A percentile compares a stretch with the other conserved stretches of the same genome.
Evolutionary conservation across 2,113 vertebrate species (phyloP).

Genomic region (Sinocyclocheilus maitianheensis): DNA sequence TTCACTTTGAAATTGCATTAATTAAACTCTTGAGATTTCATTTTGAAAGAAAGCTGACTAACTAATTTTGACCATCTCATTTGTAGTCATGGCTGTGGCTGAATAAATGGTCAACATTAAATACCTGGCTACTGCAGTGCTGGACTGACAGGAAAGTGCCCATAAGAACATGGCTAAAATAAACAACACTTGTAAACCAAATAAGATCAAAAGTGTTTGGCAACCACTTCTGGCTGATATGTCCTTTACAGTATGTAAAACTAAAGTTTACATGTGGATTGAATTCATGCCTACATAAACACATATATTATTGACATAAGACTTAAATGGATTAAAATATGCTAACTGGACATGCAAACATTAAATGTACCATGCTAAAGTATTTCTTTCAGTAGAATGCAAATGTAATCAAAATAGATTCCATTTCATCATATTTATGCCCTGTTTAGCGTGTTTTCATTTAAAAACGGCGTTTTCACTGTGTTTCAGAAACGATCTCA

Average conservation of each 20-base stretch:
- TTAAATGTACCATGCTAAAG: not conserved
- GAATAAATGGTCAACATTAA: not conserved
- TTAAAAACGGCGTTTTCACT: too few species aligned
- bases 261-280: conserved; percentile 34
- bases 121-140: not conserved
- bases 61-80: not conserved
- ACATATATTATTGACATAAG: conserved; percentile 58
- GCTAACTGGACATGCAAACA: not conserved
- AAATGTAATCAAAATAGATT: not conserved
- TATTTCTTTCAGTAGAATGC: not conserved
- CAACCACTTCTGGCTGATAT: not conserved
- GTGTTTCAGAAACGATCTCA: too few species aligned
- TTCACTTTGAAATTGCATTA: not conserved
- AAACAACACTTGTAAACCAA: conserved; percentile 15
- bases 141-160: not conserved
- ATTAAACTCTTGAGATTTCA: not conserved
- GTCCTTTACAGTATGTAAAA: not conserved
- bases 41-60: not conserved
- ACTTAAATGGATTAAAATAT: conserved; percentile 9
- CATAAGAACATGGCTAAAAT: not conserved
- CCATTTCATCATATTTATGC: not conserved
- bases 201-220: conserved; percentile 21
- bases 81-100: not conserved
- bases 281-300: conserved; percentile 46
- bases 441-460: too few species aligned